phyloP scores from a whole-genome alignment of 1,140 invertebrate species.

The Drosophila tropicalis region DNA sequence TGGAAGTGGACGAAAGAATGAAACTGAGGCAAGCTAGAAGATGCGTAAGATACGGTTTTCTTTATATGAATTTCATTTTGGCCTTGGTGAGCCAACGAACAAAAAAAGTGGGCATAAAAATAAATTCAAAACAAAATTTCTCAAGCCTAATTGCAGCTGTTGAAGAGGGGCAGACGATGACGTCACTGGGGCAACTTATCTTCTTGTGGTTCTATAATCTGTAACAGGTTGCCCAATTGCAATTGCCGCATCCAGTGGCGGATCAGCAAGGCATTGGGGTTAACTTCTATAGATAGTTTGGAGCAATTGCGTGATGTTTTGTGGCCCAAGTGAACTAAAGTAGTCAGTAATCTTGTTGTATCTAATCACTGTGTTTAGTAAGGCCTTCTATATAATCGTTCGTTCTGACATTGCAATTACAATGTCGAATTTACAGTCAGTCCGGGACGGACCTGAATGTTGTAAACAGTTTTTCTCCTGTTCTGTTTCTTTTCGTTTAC shows the following conservation, averaged over 20 bases:
- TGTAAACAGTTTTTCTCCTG: slow-evolving; percentile 22
- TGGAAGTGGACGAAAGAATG: slow-evolving; percentile 1
- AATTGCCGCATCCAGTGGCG: slow-evolving; percentile 30
- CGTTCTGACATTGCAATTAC: too few species aligned
- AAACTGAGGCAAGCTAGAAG: not conserved
- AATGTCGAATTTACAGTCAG: too few species aligned
- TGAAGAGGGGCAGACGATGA: slow-evolving; percentile 31
- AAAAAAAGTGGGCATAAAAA: slow-evolving; percentile 35
- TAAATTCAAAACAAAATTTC: slow-evolving; percentile 49
- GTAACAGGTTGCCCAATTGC: slow-evolving; percentile 71
- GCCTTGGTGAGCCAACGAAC: slow-evolving; percentile 37
- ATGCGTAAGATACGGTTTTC: not conserved
- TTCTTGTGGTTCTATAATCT: slow-evolving; percentile 18
- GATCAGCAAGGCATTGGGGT: too few species aligned
- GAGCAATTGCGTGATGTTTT: too few species aligned
- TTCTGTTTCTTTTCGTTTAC: slow-evolving; percentile 34
- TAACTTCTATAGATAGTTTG: too few species aligned
- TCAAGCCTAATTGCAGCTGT: slow-evolving; percentile 66
- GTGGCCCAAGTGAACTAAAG: too few species aligned
- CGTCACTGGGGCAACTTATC: slow-evolving; percentile 40
- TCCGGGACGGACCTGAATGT: slow-evolving; percentile 1
- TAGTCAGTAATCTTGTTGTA: too few species aligned
- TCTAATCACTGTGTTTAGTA: too few species aligned
- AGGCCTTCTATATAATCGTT: too few species aligned
- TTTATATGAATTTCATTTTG: slow-evolving; percentile 41